These are phyloP conservation scores for Chrysochloris asiatica DNA, from an alignment of 2,113 vertebrate species.

Conservation along the genomic window DNA sequence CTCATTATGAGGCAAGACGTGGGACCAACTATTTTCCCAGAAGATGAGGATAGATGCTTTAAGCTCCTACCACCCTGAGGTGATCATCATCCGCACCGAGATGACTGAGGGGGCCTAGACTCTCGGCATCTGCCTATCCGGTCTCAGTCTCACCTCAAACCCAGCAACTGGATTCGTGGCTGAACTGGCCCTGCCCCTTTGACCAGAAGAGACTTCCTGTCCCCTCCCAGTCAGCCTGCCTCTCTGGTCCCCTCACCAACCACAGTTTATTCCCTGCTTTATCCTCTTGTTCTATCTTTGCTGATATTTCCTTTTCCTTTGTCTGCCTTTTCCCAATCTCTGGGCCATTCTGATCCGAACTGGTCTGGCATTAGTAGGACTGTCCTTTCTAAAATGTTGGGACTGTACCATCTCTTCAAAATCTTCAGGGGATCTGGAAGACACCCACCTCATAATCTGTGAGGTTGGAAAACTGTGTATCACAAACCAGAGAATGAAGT, in stretches of 20 bases:
- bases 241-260: background rate
- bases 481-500: background rate
- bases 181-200: too few relatives aligned
- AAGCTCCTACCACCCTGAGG: background rate
- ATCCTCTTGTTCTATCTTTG: background rate
- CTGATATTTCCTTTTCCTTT: background rate
- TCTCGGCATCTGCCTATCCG: background rate
- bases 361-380: background rate
- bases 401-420: background rate
- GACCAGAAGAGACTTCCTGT: background rate
- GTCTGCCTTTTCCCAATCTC: background rate
- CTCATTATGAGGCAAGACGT: background rate
- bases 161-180: background rate
- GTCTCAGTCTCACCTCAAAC: background rate
- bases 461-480: background rate
- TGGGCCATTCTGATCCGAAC: background rate
- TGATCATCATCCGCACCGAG: background rate
- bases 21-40: background rate
- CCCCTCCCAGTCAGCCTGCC: background rate
- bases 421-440: background rate
- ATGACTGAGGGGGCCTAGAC: rapidly evolving
- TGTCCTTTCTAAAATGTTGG: background rate
- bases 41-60: background rate
- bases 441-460: background rate
- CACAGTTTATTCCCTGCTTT: background rate